Conservation (phyloP, 92 coral and sea anemone species). For the Palythoa heliodiscus region DNA sequence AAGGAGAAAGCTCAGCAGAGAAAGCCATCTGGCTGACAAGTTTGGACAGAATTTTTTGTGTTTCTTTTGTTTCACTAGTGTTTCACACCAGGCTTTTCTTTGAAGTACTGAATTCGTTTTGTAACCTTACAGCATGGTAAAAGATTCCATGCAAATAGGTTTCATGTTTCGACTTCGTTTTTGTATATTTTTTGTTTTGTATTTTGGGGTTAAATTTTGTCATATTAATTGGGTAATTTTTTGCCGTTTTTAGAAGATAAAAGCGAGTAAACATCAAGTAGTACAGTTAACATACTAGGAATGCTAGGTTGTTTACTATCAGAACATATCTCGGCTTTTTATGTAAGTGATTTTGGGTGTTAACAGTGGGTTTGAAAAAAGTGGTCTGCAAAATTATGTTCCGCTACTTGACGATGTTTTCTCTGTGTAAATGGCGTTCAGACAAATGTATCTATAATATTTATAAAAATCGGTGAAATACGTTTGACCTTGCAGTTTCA, state of each 20-base stretch:
- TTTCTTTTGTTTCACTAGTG: background rate
- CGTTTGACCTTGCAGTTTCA: background rate
- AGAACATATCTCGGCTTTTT: too few relatives aligned
- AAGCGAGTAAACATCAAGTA: background rate
- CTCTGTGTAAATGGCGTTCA: background rate
- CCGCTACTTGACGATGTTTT: background rate
- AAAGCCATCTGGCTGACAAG: background rate
- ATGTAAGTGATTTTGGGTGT: background rate
- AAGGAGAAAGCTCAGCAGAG: slow-evolving; percentile 15
- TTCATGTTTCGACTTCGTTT: background rate
- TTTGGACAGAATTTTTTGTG: background rate
- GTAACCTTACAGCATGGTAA: background rate
- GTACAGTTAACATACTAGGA: background rate
- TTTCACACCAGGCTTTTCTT: background rate
- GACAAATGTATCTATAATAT: background rate
- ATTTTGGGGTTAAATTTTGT: background rate
- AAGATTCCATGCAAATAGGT: background rate
- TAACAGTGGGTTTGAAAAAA: background rate
- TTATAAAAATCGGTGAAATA: background rate
- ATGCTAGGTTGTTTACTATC: background rate
- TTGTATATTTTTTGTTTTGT: background rate
- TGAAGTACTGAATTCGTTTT: background rate
- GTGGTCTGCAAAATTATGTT: background rate
- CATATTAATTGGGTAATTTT: background rate
- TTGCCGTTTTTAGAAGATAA: background rate